A percentile compares a stretch with the other conserved stretches of the same genome.
Evolutionary conservation across 2,888 invertebrate genomes (phyloP).

Genomic region (Apocheima hispidaria): DNA sequence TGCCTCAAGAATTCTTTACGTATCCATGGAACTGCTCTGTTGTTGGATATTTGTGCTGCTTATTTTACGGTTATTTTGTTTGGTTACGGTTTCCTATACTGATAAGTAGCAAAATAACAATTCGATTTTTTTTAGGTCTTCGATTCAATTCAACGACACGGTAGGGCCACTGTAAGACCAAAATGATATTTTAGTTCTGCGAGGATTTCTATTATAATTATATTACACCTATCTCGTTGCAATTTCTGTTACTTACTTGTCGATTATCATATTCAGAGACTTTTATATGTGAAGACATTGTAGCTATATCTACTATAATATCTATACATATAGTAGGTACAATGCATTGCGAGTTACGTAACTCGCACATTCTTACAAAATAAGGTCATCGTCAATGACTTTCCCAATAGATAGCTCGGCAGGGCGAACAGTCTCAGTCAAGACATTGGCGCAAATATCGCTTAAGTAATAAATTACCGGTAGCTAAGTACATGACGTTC

Average conservation of each 20-base stretch:
- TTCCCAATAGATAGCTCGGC: too few species aligned
- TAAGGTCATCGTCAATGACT: neutral
- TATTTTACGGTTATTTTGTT: slow-evolving; percentile 17
- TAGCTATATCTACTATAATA: too few species aligned
- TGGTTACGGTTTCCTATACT: neutral
- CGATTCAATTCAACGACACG: too few species aligned
- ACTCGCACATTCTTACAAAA: neutral
- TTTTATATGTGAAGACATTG: too few species aligned
- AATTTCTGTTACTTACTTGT: too few species aligned
- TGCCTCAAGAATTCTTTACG: slow-evolving; percentile 24
- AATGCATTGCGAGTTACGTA: too few species aligned
- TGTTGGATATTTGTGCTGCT: slow-evolving; percentile 18
- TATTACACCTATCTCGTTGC: too few species aligned
- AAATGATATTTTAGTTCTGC: too few species aligned
- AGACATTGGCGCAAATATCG: neutral
- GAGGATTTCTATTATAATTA: too few species aligned
- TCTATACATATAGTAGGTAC: too few species aligned
- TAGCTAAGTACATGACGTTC: neutral
- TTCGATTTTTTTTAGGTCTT: neutral
- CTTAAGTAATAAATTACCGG: neutral
- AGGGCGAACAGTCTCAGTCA: neutral
- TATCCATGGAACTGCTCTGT: slow-evolving; percentile 17
- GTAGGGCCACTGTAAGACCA: neutral
- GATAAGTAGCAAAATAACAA: neutral
- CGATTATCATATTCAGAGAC: too few species aligned